These are phyloP conservation scores for Lucifuga dentata DNA, from an alignment of 2,113 vertebrate genomes.

Conservation along the genomic window DNA sequence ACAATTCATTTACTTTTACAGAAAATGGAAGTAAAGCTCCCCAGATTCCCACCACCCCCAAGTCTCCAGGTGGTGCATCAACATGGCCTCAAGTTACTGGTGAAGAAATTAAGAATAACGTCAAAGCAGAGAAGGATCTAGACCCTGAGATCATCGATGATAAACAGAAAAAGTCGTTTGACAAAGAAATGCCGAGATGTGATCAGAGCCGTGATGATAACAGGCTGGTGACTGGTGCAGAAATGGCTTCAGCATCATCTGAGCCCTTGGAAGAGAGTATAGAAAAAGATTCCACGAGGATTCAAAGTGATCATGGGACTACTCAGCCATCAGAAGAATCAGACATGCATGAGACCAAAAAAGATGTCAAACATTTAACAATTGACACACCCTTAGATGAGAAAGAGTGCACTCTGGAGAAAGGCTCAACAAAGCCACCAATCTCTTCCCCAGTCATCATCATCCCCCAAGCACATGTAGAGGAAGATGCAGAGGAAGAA, in stretches of 20 bases:
- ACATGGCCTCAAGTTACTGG: constrained; percentile 12
- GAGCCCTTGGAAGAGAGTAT: constrained; percentile 16
- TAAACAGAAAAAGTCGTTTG: constrained; percentile 3
- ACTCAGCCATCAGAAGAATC: constrained; percentile 5
- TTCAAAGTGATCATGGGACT: constrained; percentile 7
- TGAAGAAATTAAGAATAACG: constrained; percentile 6
- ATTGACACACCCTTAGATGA: constrained; percentile 20
- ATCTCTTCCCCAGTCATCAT: constrained; percentile 68
- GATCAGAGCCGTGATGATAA: constrained; percentile 9
- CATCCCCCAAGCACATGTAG: constrained; percentile 76
- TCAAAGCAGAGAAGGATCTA: constrained; percentile 6
- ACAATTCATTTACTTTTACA: constrained; percentile 69
- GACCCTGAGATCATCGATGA: constrained; percentile 5
- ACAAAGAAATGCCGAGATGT: constrained; percentile 10
- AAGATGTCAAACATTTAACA: constrained; percentile 13
- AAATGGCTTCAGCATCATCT: neutral
- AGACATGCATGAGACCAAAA: constrained; percentile 19
- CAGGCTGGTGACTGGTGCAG: neutral
- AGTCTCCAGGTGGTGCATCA: constrained; percentile 15
- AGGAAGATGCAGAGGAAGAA: constrained; percentile 70
- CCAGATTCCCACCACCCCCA: constrained; percentile 43
- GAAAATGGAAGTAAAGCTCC: constrained; percentile 52
- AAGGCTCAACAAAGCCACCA: constrained; percentile 25
- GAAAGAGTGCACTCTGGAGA: constrained; percentile 29
- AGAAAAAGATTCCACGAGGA: constrained; percentile 21